Evolutionary conservation across 2,113 vertebrate species (phyloP).

Genomic region (Butorides virescens): DNA sequence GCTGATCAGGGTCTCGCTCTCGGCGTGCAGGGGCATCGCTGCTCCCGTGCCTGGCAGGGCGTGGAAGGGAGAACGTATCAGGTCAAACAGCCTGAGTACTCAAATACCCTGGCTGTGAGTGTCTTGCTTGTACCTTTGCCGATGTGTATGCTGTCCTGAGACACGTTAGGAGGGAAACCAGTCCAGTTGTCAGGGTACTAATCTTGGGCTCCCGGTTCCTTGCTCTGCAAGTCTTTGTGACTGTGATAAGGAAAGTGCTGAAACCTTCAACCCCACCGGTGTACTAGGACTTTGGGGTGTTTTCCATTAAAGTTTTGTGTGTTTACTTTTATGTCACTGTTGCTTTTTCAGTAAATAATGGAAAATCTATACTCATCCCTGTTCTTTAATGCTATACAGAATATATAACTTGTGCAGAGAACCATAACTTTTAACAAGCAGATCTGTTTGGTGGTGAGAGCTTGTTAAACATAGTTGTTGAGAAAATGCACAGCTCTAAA

Average conservation of each 20-base stretch:
- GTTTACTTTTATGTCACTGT: not conserved
- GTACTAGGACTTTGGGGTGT: not conserved
- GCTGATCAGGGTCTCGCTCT: fast-evolving
- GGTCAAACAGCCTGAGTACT: not conserved
- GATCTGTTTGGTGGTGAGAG: not conserved
- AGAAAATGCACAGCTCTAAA: not conserved
- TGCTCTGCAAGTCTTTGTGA: not conserved
- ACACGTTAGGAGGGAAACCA: not conserved
- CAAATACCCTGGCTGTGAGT: not conserved
- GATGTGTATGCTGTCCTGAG: not conserved
- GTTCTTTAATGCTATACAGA: not conserved
- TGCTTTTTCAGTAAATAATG: not conserved
- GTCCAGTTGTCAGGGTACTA: too few relatives aligned
- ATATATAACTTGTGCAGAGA: not conserved
- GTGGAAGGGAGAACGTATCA: not conserved
- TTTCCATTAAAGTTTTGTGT: not conserved
- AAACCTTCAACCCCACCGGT: not conserved
- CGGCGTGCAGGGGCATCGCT: fast-evolving
- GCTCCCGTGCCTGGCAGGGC: not conserved
- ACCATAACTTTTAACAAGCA: not conserved
- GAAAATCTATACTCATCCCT: not conserved
- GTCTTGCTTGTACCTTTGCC: not conserved
- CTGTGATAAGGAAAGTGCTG: not conserved
- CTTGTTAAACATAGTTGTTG: not conserved
- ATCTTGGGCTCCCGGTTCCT: not conserved